Base-by-base conservation (phyloP, 2,113 vertebrate species). In the Limnothrissa miodon region DNA sequence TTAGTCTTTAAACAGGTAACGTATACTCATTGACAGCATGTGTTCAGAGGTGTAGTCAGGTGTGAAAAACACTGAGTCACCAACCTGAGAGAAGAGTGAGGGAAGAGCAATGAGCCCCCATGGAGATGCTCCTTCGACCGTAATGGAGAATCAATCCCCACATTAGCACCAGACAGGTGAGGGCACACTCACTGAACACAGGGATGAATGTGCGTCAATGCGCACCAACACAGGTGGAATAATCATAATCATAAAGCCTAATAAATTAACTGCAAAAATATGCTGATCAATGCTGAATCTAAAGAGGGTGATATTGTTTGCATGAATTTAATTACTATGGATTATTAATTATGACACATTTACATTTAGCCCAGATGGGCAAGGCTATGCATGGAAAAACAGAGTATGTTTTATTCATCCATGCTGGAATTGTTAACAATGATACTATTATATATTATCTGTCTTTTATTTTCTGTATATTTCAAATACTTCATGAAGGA, bases 1-100 rank as follows among this genome's bases (percentile, higher is more conserved):
- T 84, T 62, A 86, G 87, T 45, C 79, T 56, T 87, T 88, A 88
- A 92, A 93, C 91, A 92, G 92, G 90, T 93, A 83, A 82, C 45
- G 2, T 39, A 62, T 66, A 93, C 89, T 92, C 85, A 94, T 95
- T 94, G 82, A 94, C 89, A 3, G 1, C 42, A 36, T 8, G 6
- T 17, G 87, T 87, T 78, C 46, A 5, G 17, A 48, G 81, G 81
- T 48, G 80, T 84, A 88, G 83, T 85, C 89, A 88, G 91, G 88
- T 92, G 90, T 90, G 80, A 80, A 88, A 89, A 33, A 29, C 6
- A 45, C 78, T 42, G 44, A 86, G 82, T 81, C 33, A 74, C 59
- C 56, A 19, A 66, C 9, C 78, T 21, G 66, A 4, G 66, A 36
- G 33, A 13, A 33, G 10, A 0, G n/a, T 5, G 1, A 5, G 10